Conservation (phyloP, 2,888 invertebrate genomes). For the Noctuana brunneofusca region DNA sequence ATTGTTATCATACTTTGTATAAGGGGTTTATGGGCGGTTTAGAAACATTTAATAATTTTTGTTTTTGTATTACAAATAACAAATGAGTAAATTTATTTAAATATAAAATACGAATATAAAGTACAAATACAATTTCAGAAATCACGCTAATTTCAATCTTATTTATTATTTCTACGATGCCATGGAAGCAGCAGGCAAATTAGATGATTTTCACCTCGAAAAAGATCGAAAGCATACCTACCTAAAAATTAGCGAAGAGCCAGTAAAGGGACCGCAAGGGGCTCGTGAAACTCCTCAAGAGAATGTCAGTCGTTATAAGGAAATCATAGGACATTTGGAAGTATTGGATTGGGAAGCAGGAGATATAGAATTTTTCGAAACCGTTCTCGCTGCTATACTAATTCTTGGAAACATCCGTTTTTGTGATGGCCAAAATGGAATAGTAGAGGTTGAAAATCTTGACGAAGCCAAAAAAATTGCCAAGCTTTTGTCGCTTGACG, state of each 20-base stretch:
- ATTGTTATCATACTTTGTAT: too few relatives aligned
- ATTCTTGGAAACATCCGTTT: conserved; percentile 91
- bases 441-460: conserved; percentile 88
- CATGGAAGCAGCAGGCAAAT: conserved; percentile 85
- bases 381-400: conserved; percentile 88
- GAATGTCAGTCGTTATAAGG: conserved; percentile 85
- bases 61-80: too few relatives aligned
- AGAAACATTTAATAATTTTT: too few relatives aligned
- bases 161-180: conserved; percentile 96
- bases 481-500: conserved; percentile 88
- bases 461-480: conserved; percentile 88
- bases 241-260: conserved; percentile 85
- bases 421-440: conserved; percentile 84
- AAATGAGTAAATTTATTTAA: too few relatives aligned
- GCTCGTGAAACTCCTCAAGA: conserved; percentile 85
- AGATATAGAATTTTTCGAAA: conserved; percentile 87
- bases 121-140: conserved; percentile 86
- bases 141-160: conserved; percentile 94
- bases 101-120: neutral
- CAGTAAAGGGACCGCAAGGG: conserved; percentile 79
- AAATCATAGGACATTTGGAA: conserved; percentile 84
- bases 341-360: conserved; percentile 88
- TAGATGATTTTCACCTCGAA: conserved; percentile 87
- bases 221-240: conserved; percentile 88
- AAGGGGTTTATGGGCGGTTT: too few relatives aligned